Percentiles rank a stretch among this genome's conserved stretches.
phyloP scores from a whole-genome alignment of 1,140 invertebrate species.

The Habropoda laboriosa region DNA sequence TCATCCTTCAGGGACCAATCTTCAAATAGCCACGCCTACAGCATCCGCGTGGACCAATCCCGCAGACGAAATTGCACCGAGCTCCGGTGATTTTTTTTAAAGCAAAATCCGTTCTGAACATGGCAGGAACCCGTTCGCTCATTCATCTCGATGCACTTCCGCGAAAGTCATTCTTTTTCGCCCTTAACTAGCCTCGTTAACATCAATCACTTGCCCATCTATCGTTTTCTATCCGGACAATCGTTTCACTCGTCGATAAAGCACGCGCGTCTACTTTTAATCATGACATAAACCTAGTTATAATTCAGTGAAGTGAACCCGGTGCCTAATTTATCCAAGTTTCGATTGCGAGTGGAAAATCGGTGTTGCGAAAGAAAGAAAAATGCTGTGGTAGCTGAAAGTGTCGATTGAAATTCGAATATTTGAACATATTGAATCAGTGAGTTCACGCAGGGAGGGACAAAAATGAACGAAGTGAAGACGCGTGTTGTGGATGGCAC shows the following conservation, averaged over 20 bases:
- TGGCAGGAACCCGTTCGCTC: slow-evolving; percentile 46
- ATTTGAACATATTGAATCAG: not conserved
- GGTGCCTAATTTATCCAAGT: not conserved
- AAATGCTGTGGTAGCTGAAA: not conserved
- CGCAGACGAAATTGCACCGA: slow-evolving; percentile 54
- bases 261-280: not conserved
- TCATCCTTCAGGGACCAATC: slow-evolving; percentile 67
- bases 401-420: not conserved
- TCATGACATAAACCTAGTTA: not conserved
- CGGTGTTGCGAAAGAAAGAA: too few species aligned
- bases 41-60: slow-evolving; percentile 66
- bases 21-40: slow-evolving; percentile 70
- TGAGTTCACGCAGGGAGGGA: not conserved
- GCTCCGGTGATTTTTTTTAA: slow-evolving; percentile 55
- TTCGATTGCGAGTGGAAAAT: not conserved
- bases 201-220: too few species aligned
- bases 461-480: slow-evolving; percentile 49
- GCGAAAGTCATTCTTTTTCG: slow-evolving; percentile 8
- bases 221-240: not conserved
- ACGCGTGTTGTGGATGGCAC: slow-evolving; percentile 47
- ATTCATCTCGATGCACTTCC: slow-evolving; percentile 55
- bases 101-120: slow-evolving; percentile 60
- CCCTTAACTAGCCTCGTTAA: not conserved
- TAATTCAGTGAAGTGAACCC: not conserved
- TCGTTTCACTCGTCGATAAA: not conserved